phyloP scores from a whole-genome alignment of 2,888 invertebrate species.

The Melinaea marsaeus region DNA sequence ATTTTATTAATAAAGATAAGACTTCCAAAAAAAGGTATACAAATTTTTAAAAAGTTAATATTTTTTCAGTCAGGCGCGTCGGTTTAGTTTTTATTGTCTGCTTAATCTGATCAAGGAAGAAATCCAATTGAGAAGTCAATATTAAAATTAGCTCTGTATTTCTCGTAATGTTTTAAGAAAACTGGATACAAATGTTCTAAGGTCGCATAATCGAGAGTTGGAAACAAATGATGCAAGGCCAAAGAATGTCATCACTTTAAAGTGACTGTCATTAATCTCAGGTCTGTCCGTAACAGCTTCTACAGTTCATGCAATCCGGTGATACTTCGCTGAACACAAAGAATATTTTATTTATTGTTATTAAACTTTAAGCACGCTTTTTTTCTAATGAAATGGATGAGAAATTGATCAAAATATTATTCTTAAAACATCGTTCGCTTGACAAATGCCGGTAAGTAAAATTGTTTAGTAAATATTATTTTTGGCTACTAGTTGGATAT shows the following conservation, averaged over 20 bases:
- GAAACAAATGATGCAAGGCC: slow-evolving; percentile 90
- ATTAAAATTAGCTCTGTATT: slow-evolving; percentile 78
- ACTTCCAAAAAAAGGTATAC: neutral
- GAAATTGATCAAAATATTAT: too few relatives aligned
- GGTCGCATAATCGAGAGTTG: slow-evolving; percentile 86
- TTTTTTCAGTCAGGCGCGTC: slow-evolving; percentile 36
- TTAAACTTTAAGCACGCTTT: too few relatives aligned
- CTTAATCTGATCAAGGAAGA: slow-evolving; percentile 59
- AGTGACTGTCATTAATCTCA: slow-evolving; percentile 80
- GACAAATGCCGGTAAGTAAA: too few relatives aligned
- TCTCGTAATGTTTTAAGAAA: slow-evolving; percentile 78
- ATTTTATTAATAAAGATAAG: neutral
- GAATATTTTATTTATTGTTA: slow-evolving; percentile 17
- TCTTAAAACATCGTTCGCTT: too few relatives aligned
- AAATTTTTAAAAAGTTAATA: slow-evolving; percentile 2
- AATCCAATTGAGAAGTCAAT: slow-evolving; percentile 53
- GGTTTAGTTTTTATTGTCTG: slow-evolving; percentile 52
- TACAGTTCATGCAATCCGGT: slow-evolving; percentile 85
- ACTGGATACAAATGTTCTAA: slow-evolving; percentile 81
- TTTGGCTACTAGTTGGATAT: slow-evolving; percentile 12
- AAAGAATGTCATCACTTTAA: slow-evolving; percentile 83
- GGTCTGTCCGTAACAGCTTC: slow-evolving; percentile 86
- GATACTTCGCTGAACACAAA: slow-evolving; percentile 55
- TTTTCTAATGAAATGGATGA: neutral
- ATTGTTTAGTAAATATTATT: slow-evolving; percentile 7